Conservation (phyloP, 2,113 vertebrate species). For the Rhinoptilus africanus region DNA sequence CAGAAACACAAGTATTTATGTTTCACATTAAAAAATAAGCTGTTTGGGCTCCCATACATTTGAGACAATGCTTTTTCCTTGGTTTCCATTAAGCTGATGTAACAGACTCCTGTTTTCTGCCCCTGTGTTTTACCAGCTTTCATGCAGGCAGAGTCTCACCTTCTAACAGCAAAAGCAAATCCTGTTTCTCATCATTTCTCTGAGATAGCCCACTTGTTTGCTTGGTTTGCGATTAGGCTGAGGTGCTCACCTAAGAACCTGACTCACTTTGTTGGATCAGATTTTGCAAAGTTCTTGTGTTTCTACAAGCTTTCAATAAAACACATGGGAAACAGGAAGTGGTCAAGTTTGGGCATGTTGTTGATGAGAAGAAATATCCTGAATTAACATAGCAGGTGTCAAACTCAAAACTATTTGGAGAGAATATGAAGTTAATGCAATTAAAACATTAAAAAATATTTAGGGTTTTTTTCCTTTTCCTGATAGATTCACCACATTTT, state of each 20-base stretch:
- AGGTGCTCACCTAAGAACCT: neutral
- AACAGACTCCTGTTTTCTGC: neutral
- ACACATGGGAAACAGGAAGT: neutral
- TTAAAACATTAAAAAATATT: neutral
- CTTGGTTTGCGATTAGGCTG: neutral
- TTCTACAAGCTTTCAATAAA: neutral
- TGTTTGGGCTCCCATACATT: neutral
- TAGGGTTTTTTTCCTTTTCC: neutral
- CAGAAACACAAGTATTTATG: conserved; percentile 9
- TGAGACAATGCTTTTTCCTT: neutral
- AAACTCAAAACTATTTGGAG: neutral
- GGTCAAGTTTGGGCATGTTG: neutral
- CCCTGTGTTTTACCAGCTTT: neutral
- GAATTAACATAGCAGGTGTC: neutral
- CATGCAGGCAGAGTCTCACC: neutral
- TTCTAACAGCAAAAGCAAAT: neutral
- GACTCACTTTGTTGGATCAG: neutral
- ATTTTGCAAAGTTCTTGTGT: neutral
- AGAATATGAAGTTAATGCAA: neutral
- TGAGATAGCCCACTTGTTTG: neutral
- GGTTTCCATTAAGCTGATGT: neutral
- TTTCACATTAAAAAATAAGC: neutral
- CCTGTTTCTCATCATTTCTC: neutral
- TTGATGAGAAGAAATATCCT: neutral
- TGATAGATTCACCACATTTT: neutral